These are phyloP conservation scores for Glyptemys insculpta DNA, from an alignment of 2,797 vertebrate species.

Conservation along the genomic window DNA sequence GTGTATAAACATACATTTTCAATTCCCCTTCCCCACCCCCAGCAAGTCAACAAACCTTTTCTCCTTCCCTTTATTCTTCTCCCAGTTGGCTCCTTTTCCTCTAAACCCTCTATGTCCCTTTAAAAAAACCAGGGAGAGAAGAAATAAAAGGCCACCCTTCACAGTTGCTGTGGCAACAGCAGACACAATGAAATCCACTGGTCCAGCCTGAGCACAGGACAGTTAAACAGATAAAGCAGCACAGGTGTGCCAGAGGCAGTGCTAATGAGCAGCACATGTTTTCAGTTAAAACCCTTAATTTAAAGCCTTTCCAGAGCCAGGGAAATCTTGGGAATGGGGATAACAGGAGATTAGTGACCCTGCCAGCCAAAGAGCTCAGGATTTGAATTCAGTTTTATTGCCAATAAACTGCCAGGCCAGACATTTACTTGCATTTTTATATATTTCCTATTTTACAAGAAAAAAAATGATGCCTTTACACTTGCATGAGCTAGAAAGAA, in stretches of 20 bases:
- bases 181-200: background rate
- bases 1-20: background rate
- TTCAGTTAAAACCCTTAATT: constrained; percentile 55
- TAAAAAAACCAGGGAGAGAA: background rate
- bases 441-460: background rate
- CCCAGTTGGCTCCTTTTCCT: background rate
- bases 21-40: fast-evolving
- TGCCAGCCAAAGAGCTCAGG: background rate
- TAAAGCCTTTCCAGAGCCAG: constrained; percentile 34
- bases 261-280: constrained; percentile 56
- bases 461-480: background rate
- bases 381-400: background rate
- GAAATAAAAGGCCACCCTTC: background rate
- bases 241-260: constrained; percentile 35
- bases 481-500: background rate
- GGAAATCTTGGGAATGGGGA: background rate
- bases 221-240: background rate
- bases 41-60: background rate
- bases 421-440: background rate
- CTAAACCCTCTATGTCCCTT: background rate
- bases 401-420: background rate
- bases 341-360: constrained; percentile 11
- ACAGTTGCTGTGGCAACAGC: fast-evolving
- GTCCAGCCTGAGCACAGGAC: background rate
- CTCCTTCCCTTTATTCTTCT: background rate